Conservation (phyloP, 2,888 invertebrate genomes). For the Amphipyra tragopoginis region DNA sequence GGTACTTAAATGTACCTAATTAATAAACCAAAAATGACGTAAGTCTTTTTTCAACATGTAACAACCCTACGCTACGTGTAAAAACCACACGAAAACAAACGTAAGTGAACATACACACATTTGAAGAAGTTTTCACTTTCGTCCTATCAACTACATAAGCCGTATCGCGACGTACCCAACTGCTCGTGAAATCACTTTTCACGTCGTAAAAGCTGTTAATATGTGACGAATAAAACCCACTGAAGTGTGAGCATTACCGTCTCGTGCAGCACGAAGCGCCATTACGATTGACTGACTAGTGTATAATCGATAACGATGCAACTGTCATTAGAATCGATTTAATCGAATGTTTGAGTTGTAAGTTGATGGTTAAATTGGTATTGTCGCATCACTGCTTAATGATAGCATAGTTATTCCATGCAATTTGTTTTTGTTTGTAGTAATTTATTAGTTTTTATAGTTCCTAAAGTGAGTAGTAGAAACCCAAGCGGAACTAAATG, state of each 20-base stretch:
- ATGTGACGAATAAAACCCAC: conserved; percentile 43
- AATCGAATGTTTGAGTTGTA: conserved; percentile 13
- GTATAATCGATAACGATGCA: conserved; percentile 55
- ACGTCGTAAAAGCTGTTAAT: conserved; percentile 38
- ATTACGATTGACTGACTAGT: conserved; percentile 41
- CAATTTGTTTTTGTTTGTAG: conserved; percentile 9
- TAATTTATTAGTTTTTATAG: conserved; percentile 13
- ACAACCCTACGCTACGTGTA: neutral
- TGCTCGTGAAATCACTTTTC: conserved; percentile 49
- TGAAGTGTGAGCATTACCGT: conserved; percentile 33
- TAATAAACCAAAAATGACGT: too few species aligned
- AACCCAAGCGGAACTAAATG: conserved; percentile 7
- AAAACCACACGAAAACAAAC: neutral
- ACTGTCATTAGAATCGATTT: conserved; percentile 42
- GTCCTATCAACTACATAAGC: conserved; percentile 21
- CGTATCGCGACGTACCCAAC: conserved; percentile 9
- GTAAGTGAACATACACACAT: conserved; percentile 1
- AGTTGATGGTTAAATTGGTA: conserved; percentile 14
- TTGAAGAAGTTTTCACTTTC: conserved; percentile 41
- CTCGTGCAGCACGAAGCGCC: conserved; percentile 51
- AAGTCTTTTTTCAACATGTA: too few species aligned
- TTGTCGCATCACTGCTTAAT: conserved; percentile 10
- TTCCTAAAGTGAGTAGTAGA: neutral
- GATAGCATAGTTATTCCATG: neutral
- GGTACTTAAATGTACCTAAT: too few species aligned